A percentile compares a stretch with the other conserved stretches of the same genome.
Evolutionary conservation across 2,113 vertebrate species (phyloP).

Genomic region (Plecotus auritus): DNA sequence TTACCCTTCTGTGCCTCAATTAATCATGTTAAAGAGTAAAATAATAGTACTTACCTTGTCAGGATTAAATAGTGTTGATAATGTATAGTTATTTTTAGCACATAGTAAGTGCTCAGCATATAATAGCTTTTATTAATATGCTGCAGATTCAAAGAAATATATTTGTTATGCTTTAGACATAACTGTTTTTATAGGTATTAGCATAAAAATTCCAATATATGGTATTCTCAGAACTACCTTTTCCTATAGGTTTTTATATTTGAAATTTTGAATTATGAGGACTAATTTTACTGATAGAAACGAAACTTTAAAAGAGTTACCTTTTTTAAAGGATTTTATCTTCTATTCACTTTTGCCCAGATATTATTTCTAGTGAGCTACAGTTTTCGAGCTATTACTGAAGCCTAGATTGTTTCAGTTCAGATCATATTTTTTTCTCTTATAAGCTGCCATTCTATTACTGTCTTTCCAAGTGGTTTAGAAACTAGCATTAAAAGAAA

Average conservation of each 20-base stretch:
- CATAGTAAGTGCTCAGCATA: neutral
- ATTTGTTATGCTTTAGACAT: neutral
- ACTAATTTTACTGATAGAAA: neutral
- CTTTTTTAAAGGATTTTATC: neutral
- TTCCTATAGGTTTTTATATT: neutral
- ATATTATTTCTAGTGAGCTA: neutral
- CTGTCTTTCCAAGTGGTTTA: neutral
- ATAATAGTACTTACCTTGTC: neutral
- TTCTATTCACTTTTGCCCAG: neutral
- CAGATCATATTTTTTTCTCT: neutral
- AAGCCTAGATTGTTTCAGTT: neutral
- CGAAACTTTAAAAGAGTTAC: neutral
- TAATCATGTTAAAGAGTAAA: neutral
- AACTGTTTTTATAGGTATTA: neutral
- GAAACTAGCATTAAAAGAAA: neutral
- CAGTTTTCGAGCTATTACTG: neutral
- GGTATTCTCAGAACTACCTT: neutral
- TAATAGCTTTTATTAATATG: neutral
- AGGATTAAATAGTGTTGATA: neutral
- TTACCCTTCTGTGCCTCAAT: neutral
- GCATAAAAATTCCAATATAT: neutral
- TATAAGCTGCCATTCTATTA: neutral
- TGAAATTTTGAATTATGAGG: constrained; percentile 14
- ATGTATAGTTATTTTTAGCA: neutral
- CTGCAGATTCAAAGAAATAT: neutral